phyloP scores from a whole-genome alignment of 2,797 vertebrate species.

The Acanthurus tractus region DNA sequence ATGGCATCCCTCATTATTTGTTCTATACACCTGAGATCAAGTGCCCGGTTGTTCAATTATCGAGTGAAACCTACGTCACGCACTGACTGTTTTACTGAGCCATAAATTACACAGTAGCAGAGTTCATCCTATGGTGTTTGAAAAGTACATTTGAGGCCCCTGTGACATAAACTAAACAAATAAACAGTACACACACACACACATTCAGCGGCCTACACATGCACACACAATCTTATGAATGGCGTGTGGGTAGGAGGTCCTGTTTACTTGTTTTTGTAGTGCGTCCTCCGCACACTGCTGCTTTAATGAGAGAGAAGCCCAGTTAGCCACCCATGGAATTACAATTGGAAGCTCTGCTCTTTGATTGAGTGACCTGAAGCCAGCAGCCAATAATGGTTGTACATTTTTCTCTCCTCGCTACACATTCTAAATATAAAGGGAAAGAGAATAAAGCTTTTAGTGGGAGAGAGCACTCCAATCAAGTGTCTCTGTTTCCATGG shows the following conservation, averaged over 20 bases:
- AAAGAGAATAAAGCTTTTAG: slow-evolving; percentile 80
- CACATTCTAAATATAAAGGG: slow-evolving; percentile 77
- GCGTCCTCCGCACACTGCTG: slow-evolving; percentile 52
- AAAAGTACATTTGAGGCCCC: slow-evolving; percentile 39
- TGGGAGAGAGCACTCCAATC: slow-evolving; percentile 76
- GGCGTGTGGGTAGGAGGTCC: slow-evolving; percentile 72
- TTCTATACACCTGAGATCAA: slow-evolving; percentile 65
- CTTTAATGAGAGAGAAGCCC: slow-evolving; percentile 72
- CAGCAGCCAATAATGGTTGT: slow-evolving; percentile 66
- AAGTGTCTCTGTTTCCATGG: slow-evolving; percentile 74
- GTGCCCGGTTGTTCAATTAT: slow-evolving; percentile 60
- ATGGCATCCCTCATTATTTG: slow-evolving; percentile 39
- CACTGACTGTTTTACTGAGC: slow-evolving; percentile 26
- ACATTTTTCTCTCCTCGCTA: slow-evolving; percentile 55
- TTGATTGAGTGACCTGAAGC: slow-evolving; percentile 67
- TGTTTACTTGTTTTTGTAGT: slow-evolving; percentile 72
- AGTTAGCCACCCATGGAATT: slow-evolving; percentile 63
- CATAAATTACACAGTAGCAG: slow-evolving; percentile 43
- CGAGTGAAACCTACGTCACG: slow-evolving; percentile 58
- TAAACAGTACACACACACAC: slow-evolving; percentile 31
- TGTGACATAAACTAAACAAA: slow-evolving; percentile 33
- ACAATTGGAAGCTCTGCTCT: slow-evolving; percentile 63
- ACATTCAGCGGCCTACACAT: slow-evolving; percentile 44
- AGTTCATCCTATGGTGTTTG: slow-evolving; percentile 45
- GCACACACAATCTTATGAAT: slow-evolving; percentile 70